A percentile compares a stretch with the other conserved stretches of the same genome.
phyloP scores from a whole-genome alignment of 2,113 vertebrate species.

The Paralichthys olivaceus region DNA sequence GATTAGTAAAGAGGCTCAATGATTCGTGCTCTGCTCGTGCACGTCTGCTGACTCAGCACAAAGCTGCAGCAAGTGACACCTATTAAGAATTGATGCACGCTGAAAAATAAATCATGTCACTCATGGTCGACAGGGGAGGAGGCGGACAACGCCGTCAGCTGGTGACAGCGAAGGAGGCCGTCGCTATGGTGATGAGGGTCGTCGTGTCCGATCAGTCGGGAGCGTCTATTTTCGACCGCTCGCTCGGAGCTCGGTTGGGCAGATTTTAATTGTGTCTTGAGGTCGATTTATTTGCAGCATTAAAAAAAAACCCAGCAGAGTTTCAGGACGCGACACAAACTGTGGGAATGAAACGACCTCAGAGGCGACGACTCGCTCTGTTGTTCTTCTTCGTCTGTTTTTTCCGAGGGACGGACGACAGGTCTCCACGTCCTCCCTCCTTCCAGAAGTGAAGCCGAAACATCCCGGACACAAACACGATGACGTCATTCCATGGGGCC shows the following conservation, averaged over 20 bases:
- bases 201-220: conserved; percentile 6
- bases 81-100: conserved; percentile 55
- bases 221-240: conserved; percentile 50
- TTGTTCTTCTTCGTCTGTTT: no score
- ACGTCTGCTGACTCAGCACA: conserved; percentile 37
- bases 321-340: conserved; percentile 29
- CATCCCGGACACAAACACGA: no score
- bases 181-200: conserved; percentile 11
- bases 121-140: conserved; percentile 16
- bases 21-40: conserved; percentile 5
- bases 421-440: no score
- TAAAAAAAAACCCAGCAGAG: conserved; percentile 31
- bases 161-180: conserved; percentile 42
- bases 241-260: conserved; percentile 41
- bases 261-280: conserved; percentile 64
- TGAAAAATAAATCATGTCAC: conserved; percentile 48
- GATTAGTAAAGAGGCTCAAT: not conserved
- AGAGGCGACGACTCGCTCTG: no score
- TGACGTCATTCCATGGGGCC: no score
- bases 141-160: conserved; percentile 34
- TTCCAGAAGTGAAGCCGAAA: no score
- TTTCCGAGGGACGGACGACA: no score
- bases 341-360: conserved; percentile 7
- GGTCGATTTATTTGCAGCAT: conserved; percentile 51
- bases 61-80: conserved; percentile 37